Evolutionary conservation across 2,888 invertebrate genomes (phyloP).

Genomic region (Biston betularia): DNA sequence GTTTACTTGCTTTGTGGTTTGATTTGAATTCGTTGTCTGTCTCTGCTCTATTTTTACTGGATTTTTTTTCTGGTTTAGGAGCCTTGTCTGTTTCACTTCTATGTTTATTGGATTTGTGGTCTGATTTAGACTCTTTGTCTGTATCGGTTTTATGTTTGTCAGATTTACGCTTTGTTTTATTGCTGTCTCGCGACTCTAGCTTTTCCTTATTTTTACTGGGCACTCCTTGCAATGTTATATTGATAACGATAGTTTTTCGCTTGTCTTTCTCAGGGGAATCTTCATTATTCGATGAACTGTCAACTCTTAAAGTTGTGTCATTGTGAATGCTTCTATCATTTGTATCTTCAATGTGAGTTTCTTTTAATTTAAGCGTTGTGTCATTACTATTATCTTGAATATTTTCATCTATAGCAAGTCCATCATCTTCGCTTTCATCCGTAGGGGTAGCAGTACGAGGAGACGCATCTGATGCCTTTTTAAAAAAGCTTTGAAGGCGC

Average conservation of each 20-base stretch:
- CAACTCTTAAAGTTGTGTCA: constrained; percentile 64
- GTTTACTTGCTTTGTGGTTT: constrained; percentile 33
- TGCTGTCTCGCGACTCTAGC: constrained; percentile 5
- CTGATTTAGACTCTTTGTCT: constrained; percentile 14
- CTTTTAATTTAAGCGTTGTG: constrained; percentile 58
- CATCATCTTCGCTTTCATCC: constrained; percentile 65
- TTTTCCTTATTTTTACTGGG: constrained; percentile 50
- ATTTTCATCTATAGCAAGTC: constrained; percentile 69
- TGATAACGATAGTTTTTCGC: constrained; percentile 71
- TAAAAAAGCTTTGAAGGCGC: constrained; percentile 76
- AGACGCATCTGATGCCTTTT: constrained; percentile 63
- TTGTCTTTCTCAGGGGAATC: constrained; percentile 39
- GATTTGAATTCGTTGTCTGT: constrained; percentile 18
- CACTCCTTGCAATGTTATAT: constrained; percentile 77
- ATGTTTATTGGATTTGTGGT: constrained; percentile 18
- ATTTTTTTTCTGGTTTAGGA: constrained; percentile 13
- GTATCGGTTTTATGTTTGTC: constrained; percentile 7
- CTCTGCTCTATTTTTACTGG: constrained; percentile 14
- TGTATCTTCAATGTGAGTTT: constrained; percentile 42
- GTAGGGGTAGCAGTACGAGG: constrained; percentile 52
- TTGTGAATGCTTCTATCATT: constrained; percentile 46
- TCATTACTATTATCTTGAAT: constrained; percentile 49
- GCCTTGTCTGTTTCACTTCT: constrained; percentile 29
- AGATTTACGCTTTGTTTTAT: constrained; percentile 33
- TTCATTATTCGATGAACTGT: constrained; percentile 33